Percentiles rank a stretch among this genome's conserved stretches.
Evolutionary conservation across 2,797 vertebrate species (phyloP).

Genomic region (Poeciliopsis infans): DNA sequence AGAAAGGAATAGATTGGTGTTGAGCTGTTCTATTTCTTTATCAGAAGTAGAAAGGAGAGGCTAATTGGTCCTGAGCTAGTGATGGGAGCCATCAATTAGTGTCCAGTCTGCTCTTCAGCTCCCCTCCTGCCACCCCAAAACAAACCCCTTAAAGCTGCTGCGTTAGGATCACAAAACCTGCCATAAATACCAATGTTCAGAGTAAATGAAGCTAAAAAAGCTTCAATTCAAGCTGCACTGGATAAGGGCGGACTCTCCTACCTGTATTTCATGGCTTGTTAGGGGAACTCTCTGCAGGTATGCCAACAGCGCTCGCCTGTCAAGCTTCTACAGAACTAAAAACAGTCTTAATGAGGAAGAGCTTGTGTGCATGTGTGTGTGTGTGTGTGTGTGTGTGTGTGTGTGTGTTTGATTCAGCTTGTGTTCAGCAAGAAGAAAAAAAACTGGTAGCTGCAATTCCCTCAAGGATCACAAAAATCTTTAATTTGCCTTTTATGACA

Average conservation of each 20-base stretch:
- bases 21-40: conserved; percentile 80
- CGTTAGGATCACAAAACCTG: conserved; percentile 85
- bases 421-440: conserved; percentile 46
- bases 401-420: conserved; percentile 54
- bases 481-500: conserved; percentile 94
- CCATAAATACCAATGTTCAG: conserved; percentile 87
- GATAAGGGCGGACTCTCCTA: conserved; percentile 81
- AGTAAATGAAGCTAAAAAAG: conserved; percentile 85
- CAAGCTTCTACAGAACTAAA: conserved; percentile 85
- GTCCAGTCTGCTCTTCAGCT: conserved; percentile 70
- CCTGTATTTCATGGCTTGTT: conserved; percentile 89
- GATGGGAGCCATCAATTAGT: conserved; percentile 85
- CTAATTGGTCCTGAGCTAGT: conserved; percentile 81
- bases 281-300: conserved; percentile 85
- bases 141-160: conserved; percentile 77
- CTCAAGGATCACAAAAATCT: conserved; percentile 87
- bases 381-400: conserved; percentile 54
- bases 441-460: conserved; percentile 81
- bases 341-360: conserved; percentile 91
- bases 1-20: conserved; percentile 73
- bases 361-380: conserved; percentile 55
- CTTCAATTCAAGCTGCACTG: conserved; percentile 78
- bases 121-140: conserved; percentile 67
- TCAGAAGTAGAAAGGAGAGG: conserved; percentile 79
- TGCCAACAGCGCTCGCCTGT: conserved; percentile 83